Evolutionary conservation across 2,113 vertebrate genomes (phyloP).

Genomic region (Prinia subflava): DNA sequence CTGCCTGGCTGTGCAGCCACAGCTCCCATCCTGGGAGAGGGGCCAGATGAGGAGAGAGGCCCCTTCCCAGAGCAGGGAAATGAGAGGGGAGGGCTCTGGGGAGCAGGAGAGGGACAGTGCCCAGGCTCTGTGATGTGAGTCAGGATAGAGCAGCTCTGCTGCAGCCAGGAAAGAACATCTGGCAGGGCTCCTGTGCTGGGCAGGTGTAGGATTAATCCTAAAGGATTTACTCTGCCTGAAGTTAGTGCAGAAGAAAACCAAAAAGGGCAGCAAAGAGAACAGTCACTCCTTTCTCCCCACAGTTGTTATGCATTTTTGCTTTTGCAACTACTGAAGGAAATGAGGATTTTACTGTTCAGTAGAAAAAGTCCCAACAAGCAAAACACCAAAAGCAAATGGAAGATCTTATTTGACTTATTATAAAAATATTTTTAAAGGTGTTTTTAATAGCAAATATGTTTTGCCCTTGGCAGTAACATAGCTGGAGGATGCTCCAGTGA

Average conservation of each 20-base stretch:
- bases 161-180: not conserved
- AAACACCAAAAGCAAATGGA: not conserved
- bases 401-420: not conserved
- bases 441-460: not conserved
- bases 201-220: not conserved
- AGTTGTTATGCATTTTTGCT: not conserved
- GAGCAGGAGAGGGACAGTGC: not conserved
- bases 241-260: not conserved
- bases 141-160: not conserved
- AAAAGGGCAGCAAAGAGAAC: not conserved
- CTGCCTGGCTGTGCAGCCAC: rapidly evolving
- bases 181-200: not conserved
- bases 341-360: not conserved
- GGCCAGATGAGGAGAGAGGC: not conserved
- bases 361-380: not conserved
- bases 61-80: not conserved
- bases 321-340: not conserved
- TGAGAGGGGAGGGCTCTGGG: not conserved
- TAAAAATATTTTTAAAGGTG: not conserved
- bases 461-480: not conserved
- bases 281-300: not conserved
- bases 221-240: not conserved
- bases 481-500: not conserved
- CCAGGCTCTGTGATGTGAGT: not conserved
- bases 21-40: not conserved